phyloP scores from a whole-genome alignment of 2,888 invertebrate species.

The Hydroisotoma schaefferi region DNA sequence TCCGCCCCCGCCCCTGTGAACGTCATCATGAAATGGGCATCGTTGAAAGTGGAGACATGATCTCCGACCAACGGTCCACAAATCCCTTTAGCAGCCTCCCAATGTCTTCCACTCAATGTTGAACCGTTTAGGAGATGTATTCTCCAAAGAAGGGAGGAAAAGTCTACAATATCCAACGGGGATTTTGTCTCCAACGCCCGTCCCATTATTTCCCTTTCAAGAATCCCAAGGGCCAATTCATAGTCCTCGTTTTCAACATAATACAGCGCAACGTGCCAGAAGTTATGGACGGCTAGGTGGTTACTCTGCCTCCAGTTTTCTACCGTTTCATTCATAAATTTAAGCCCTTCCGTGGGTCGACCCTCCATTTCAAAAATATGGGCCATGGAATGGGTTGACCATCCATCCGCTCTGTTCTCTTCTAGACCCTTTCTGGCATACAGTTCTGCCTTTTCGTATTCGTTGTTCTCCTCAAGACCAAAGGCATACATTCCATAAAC shows the following conservation, averaged over 20 bases:
- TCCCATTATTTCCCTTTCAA: conserved; percentile 14
- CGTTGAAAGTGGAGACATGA: conserved; percentile 18
- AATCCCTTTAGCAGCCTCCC: conserved; percentile 5
- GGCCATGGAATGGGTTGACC: conserved; percentile 21
- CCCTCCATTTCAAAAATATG: conserved; percentile 29
- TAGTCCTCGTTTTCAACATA: conserved; percentile 20
- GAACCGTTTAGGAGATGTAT: conserved; percentile 4
- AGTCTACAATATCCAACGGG: conserved; percentile 15
- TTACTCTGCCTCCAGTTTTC: conserved; percentile 17
- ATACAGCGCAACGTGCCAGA: conserved; percentile 23
- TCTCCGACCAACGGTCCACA: conserved; percentile 5
- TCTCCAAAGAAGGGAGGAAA: conserved; percentile 15
- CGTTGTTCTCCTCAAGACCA: conserved; percentile 23
- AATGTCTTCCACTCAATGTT: background rate
- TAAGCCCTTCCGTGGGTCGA: conserved; percentile 6
- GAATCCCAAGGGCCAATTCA: conserved; percentile 12
- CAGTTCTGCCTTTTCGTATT: conserved; percentile 18
- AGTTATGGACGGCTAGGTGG: conserved; percentile 19
- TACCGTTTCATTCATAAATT: conserved; percentile 14
- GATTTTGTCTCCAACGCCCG: background rate
- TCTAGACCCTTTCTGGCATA: conserved; percentile 16
- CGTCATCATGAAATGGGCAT: conserved; percentile 28
- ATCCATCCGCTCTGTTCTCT: conserved; percentile 19
- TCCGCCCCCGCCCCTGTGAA: background rate
- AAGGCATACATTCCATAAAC: conserved; percentile 27